Evolutionary conservation across 2,797 vertebrate species (phyloP).

Genomic region (Eulemur albifrons): DNA sequence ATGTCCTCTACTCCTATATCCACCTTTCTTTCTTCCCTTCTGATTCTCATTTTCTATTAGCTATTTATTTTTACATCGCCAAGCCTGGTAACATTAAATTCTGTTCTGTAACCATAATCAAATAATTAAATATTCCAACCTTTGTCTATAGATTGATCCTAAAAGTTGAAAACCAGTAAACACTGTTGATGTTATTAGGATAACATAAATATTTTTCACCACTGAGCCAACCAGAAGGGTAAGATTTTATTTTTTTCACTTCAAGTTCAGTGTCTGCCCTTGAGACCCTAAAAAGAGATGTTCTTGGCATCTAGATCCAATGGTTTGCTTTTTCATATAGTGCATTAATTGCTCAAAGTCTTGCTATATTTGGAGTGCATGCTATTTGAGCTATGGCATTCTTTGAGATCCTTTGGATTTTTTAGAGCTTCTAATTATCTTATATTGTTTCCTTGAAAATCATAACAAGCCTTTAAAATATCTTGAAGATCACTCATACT

Average conservation of each 20-base stretch:
- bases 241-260: constrained; percentile 9
- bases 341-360: neutral
- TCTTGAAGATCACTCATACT: neutral
- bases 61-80: neutral
- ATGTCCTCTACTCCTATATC: neutral
- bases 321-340: neutral
- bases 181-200: neutral
- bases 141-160: neutral
- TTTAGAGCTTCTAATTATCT: neutral
- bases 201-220: neutral
- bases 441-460: neutral
- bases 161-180: constrained; percentile 13
- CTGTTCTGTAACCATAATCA: neutral
- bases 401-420: neutral
- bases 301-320: neutral
- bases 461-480: neutral
- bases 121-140: neutral
- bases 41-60: neutral
- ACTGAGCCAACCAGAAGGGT: neutral
- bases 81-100: neutral
- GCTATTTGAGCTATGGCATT: neutral
- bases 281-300: neutral
- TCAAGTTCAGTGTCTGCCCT: neutral
- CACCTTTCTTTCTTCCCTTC: neutral
- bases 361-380: neutral